Percentiles rank a stretch among this genome's conserved stretches.
Conservation (phyloP, 2,113 vertebrate genomes). For the Hyaena hyaena region DNA sequence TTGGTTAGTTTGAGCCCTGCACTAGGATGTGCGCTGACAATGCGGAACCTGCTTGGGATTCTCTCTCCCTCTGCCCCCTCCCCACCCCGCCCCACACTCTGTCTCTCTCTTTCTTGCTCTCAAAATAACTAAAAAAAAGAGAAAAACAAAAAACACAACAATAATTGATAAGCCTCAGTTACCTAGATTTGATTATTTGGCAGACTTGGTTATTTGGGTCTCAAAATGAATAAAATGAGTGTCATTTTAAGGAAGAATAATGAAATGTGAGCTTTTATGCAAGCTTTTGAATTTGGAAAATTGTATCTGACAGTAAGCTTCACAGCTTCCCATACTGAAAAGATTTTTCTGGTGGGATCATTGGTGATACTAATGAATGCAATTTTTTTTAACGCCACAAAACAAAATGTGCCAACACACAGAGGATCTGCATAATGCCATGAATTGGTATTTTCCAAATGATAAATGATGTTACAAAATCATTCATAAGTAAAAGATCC, state of each 20-base stretch:
- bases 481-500: neutral
- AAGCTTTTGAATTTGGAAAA: constrained; percentile 35
- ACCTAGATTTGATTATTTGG: neutral
- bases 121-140: neutral
- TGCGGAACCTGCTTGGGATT: no score
- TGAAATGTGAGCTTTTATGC: neutral
- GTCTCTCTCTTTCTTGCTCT: no score
- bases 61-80: no score
- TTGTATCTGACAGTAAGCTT: neutral
- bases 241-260: constrained; percentile 3
- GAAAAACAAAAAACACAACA: neutral
- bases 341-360: neutral
- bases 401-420: constrained; percentile 44
- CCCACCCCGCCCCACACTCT: no score
- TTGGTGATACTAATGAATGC: neutral
- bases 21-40: no score
- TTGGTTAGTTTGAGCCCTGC: no score
- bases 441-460: neutral
- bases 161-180: neutral
- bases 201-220: neutral
- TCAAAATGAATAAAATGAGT: constrained; percentile 21
- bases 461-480: neutral
- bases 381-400: neutral
- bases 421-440: neutral
- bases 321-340: neutral